phyloP scores from a whole-genome alignment of 2,113 vertebrate genomes.

The Sus scrofa region DNA sequence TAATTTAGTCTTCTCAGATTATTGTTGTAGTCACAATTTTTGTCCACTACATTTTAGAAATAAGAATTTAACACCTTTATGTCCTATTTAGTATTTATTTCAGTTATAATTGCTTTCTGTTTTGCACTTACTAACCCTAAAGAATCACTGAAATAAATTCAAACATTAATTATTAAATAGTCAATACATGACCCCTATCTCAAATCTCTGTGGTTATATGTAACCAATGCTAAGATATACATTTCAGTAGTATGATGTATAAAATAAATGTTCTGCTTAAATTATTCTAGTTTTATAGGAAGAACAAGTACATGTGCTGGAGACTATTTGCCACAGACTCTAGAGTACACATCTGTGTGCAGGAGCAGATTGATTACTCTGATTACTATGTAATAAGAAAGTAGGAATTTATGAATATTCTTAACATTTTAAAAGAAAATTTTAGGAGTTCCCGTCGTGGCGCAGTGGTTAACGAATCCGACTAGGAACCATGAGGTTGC shows the following conservation, averaged over 20 bases:
- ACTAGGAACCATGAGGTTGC: no score
- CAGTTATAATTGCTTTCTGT: not conserved
- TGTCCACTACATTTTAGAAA: constrained; percentile 21
- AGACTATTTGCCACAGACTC: not conserved
- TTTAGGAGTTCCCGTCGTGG: no score
- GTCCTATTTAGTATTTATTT: not conserved
- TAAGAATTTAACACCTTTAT: not conserved
- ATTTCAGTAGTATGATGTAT: not conserved
- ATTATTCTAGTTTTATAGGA: not conserved
- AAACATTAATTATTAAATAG: not conserved
- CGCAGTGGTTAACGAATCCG: no score
- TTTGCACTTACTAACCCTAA: not conserved
- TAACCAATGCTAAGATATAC: not conserved
- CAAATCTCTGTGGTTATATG: not conserved
- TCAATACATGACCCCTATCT: not conserved
- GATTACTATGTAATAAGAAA: not conserved
- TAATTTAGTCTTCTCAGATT: constrained; percentile 59
- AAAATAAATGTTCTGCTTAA: not conserved
- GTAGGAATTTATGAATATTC: not conserved
- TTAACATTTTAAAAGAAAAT: not conserved
- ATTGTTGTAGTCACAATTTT: not conserved
- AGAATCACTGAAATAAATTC: constrained; percentile 6
- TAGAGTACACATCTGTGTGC: not conserved
- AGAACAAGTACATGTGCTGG: not conserved
- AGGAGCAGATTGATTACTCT: not conserved